Evolutionary conservation across 2,797 vertebrate species (phyloP), one percentile per base, ranked within the genome.

Genomic region (Myotis daubentonii): DNA sequence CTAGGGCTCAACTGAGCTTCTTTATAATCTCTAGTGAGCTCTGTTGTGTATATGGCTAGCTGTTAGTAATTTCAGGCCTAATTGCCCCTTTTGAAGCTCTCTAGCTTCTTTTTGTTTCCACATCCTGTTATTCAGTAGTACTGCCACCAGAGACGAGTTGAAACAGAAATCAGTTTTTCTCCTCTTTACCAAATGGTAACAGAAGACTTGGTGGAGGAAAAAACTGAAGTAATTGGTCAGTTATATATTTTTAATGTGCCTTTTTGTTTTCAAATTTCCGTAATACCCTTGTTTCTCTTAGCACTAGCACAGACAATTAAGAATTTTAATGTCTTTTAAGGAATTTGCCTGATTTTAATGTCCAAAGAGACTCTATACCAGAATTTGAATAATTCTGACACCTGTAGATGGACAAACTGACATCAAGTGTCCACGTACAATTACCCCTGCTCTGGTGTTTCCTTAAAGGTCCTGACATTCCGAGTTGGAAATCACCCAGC

Each of bases 381-480:
- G 74, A 81, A 16, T 71, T 70, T 84, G 47, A 87, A 36, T 51
- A 36, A 87, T 85, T 93, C 33, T 71, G 53, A 71, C 16, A 38
- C 6, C 12, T 76, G 65, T 71, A 65, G 19, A 30, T 70, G 22
- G 25, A 51, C 28, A 7, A 51, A 6, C 47, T 41, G 23, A 74
- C 17, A 33, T 83, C 30, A 70, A 17, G 5, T 49, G 13, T 65
- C 66, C 44, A 16, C 11, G 10, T 25, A 65, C 23, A 62, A 11
- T 60, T 86, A 51, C 33, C 30, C 30, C 57, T 82, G 25, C 19
- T 89, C 36, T 81, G 81, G 23, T 90, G 88, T 96, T 93, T 93
- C 90, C 55, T 89, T 96, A 70, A 72, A 98, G 98, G 96, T 96
- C 78, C 96, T 98, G 62, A 96, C 98, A 3, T 98, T 98, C 87